Base-by-base conservation (phyloP, 2,113 vertebrate genomes). In the Pteropus alecto region DNA sequence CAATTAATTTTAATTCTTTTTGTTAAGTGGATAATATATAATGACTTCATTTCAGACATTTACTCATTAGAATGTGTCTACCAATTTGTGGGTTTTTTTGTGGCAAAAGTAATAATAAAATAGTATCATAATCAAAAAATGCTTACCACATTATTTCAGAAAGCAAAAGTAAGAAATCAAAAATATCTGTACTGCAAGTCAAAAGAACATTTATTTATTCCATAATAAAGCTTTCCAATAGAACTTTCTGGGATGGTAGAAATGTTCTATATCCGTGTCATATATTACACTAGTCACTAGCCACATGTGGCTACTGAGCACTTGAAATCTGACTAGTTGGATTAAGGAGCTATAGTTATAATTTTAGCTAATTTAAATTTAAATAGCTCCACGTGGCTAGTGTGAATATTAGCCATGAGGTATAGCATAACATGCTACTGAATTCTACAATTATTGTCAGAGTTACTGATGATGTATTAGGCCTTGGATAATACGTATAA, bases 91-190 rank as follows among this genome's bases (percentile, higher is more conserved):
- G 1, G 7, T 2, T 8, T 46, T 9, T 46, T 46, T 79, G 48
- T 89, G 67, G 22, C 24, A 78, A 91, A 95, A 86, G 70, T 26
- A 84, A 90, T 86, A 56, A 81, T 35, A 56, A 95, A 77, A 65
- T n/a, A 18, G 38, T 63, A 89, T 9, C 1, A 16, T 35, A 56
- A 61, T 26, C 0, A 88, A 94, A 94, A 46, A 93, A 61, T 58
- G 38, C 7, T 28, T 3, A 67, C 43, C 28, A 18, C 13, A 15
- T 86, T 77, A 76, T 38, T 74, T 95, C 81, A 58, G 46, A 87
- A 97, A 73, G 14, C 7, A 93, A 92, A 92, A 77, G 5, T 28
- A 54, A 28, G 19, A 35, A 92, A 74, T 78, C 0, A 63, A 78
- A 87, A 88, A 88, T 70, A 74, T 41, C 43, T 95, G 12, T 73